phyloP scores from a whole-genome alignment of 2,888 invertebrate genomes.

The Daptonema setosum region DNA sequence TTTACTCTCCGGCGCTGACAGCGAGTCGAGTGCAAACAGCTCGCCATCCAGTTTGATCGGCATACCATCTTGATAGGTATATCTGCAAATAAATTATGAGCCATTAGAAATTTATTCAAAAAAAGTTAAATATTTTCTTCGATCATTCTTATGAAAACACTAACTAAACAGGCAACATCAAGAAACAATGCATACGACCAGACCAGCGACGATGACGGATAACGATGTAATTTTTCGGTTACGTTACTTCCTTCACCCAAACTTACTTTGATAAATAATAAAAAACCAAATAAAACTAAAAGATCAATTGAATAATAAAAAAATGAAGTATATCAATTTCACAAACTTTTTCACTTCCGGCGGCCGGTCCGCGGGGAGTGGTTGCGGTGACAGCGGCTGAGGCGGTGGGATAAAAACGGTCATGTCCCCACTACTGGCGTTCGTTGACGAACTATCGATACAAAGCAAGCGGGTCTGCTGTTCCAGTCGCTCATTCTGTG shows the following conservation, averaged over 20 bases:
- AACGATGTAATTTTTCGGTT: too few relatives aligned
- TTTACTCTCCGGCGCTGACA: background rate
- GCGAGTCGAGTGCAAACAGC: constrained; percentile 24
- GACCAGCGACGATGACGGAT: too few relatives aligned
- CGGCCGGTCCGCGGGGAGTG: background rate
- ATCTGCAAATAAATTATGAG: background rate
- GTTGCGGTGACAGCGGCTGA: background rate
- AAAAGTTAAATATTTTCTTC: too few relatives aligned
- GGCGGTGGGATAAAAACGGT: constrained; percentile 87
- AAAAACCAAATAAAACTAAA: background rate
- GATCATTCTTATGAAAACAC: too few relatives aligned
- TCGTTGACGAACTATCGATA: constrained; percentile 4
- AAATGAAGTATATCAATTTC: too few relatives aligned
- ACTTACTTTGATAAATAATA: background rate
- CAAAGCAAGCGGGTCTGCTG: background rate
- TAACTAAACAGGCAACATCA: too few relatives aligned
- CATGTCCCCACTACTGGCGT: constrained; percentile 39
- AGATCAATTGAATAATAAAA: too few relatives aligned
- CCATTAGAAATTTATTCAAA: too few relatives aligned
- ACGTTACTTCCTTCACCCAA: background rate
- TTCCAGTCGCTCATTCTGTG: background rate
- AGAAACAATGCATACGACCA: too few relatives aligned
- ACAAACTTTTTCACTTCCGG: too few relatives aligned
- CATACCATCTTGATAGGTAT: constrained; percentile 10
- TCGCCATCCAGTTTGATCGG: constrained; percentile 28